Conservation (phyloP, 2,888 invertebrate genomes). For the Steromphala cineraria region DNA sequence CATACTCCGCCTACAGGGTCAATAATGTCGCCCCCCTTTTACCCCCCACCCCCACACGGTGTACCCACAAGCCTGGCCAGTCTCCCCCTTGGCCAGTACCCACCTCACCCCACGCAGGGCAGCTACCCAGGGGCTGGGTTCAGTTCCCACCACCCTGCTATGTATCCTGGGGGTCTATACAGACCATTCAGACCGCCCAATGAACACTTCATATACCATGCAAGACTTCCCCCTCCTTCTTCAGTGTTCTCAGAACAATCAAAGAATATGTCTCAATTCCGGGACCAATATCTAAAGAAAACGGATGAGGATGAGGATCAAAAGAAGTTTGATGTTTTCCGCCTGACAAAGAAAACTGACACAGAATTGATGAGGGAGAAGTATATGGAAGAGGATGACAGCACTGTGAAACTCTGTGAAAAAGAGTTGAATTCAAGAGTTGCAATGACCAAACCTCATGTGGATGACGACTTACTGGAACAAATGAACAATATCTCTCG, state of each 20-base stretch:
- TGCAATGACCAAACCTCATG: slow-evolving; percentile 8
- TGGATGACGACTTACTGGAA: slow-evolving; percentile 46
- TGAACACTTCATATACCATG: slow-evolving; percentile 52
- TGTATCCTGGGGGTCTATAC: slow-evolving; percentile 40
- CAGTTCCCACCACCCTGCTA: slow-evolving; percentile 33
- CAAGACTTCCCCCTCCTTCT: slow-evolving; percentile 40
- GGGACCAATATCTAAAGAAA: slow-evolving; percentile 6
- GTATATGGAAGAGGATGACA: background rate
- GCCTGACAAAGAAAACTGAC: slow-evolving; percentile 15
- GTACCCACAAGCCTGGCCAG: slow-evolving; percentile 46
- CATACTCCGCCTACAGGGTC: slow-evolving; percentile 36
- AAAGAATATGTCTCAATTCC: background rate
- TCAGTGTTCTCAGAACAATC: slow-evolving; percentile 18
- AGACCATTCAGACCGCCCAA: slow-evolving; percentile 39
- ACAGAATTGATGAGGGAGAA: slow-evolving; percentile 17
- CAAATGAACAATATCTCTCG: slow-evolving; percentile 46
- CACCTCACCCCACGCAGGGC: slow-evolving; percentile 20
- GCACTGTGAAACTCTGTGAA: background rate
- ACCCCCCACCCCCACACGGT: slow-evolving; percentile 42
- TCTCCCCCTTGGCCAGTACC: slow-evolving; percentile 35
- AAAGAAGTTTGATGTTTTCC: slow-evolving; percentile 27
- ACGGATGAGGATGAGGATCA: slow-evolving; percentile 19
- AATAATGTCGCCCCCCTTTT: slow-evolving; percentile 32
- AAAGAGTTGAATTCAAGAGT: background rate
- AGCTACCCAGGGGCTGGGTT: slow-evolving; percentile 17